These are phyloP conservation scores for Pegoplata infirma DNA, from an alignment of 2,888 invertebrate species.

Conservation along the genomic window DNA sequence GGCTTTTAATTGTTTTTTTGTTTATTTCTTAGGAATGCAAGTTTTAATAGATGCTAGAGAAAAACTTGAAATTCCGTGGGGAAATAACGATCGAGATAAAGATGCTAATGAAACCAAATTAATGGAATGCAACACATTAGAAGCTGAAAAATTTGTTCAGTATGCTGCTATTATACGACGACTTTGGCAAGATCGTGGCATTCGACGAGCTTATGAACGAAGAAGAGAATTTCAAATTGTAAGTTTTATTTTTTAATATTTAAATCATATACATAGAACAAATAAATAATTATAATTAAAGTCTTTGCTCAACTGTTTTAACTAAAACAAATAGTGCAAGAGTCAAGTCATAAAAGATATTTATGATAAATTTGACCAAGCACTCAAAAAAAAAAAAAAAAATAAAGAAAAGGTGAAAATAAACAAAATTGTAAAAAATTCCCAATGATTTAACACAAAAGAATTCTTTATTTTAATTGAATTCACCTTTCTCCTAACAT, in stretches of 20 bases:
- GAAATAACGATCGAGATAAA: constrained; percentile 87
- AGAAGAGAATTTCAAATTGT: constrained; percentile 98
- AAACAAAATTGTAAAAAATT: too few species aligned
- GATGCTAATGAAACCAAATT: constrained; percentile 88
- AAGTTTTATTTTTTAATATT: constrained; percentile 65
- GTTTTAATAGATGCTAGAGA: constrained; percentile 97
- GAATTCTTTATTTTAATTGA: too few species aligned
- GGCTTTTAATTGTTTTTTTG: not conserved
- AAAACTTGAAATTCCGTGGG: constrained; percentile 95
- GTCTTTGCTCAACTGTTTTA: too few species aligned
- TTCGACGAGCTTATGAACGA: constrained; percentile 93
- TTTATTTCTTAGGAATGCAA: constrained; percentile 84
- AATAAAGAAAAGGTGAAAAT: too few species aligned
- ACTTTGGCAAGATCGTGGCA: constrained; percentile 95
- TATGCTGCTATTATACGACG: constrained; percentile 90
- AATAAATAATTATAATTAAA: too few species aligned
- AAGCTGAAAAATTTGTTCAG: constrained; percentile 89
- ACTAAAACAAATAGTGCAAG: too few species aligned
- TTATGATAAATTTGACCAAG: too few species aligned
- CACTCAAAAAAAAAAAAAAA: too few species aligned
- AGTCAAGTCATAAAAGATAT: too few species aligned
- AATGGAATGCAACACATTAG: constrained; percentile 81
- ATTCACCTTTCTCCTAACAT: too few species aligned
- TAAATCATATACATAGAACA: too few species aligned
- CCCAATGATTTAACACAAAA: too few species aligned